phyloP scores from a whole-genome alignment of 2,797 vertebrate genomes.

The Denticeps clupeoides region DNA sequence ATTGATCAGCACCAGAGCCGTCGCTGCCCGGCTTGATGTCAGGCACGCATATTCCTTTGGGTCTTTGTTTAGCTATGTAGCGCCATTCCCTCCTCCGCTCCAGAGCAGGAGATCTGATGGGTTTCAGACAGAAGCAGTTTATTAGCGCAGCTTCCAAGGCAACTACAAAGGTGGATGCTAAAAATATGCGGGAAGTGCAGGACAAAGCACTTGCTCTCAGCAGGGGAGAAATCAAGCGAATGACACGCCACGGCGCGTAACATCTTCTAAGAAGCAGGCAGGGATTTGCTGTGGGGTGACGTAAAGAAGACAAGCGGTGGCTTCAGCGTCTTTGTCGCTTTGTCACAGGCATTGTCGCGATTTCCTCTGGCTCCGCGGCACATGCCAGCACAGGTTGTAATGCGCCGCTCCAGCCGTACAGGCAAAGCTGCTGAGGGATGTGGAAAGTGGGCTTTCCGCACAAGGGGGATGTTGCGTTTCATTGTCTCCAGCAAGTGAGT shows the following conservation, averaged over 20 bases:
- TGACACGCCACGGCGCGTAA: conserved; percentile 6
- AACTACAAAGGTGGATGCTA: conserved; percentile 36
- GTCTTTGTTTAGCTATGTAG: conserved; percentile 3
- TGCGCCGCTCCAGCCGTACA: background rate
- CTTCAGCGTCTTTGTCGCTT: background rate
- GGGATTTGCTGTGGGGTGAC: conserved; percentile 5
- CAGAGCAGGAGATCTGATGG: conserved; percentile 8
- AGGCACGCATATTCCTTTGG: conserved; percentile 20
- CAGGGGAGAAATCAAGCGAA: conserved; percentile 20
- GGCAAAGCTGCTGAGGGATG: background rate
- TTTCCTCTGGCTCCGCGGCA: background rate
- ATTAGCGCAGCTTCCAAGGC: conserved; percentile 30
- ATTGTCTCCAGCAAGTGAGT: background rate
- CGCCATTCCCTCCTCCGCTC: conserved; percentile 2
- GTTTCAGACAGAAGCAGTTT: conserved; percentile 13
- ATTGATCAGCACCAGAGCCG: conserved; percentile 29
- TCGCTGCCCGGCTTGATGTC: conserved; percentile 18
- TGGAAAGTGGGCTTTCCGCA: background rate
- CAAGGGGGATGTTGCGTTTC: conserved; percentile 2
- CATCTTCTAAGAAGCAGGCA: background rate
- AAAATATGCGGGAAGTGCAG: conserved; percentile 26
- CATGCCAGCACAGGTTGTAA: background rate
- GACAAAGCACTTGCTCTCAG: conserved; percentile 19
- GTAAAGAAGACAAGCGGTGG: conserved; percentile 12
- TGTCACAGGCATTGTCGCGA: conserved; percentile 1